Evolutionary conservation across 2,888 invertebrate species (phyloP).

Genomic region (Imbricaverruca yamaguchii): DNA sequence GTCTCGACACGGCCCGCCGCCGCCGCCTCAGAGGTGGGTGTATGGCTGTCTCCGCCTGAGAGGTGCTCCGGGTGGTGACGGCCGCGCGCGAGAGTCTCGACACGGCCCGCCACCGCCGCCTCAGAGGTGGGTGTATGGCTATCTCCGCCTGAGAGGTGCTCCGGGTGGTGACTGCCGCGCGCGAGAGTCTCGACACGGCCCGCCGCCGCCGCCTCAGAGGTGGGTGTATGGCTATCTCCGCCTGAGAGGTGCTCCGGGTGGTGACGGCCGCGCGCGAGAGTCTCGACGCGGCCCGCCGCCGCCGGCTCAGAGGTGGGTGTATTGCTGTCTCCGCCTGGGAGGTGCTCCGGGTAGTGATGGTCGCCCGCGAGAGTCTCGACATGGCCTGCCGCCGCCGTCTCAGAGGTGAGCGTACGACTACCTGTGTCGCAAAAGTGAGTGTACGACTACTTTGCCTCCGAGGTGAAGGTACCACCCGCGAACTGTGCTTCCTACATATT

Average conservation of each 20-base stretch:
- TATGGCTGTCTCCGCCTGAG: slow-evolving; percentile 39
- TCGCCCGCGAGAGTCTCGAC: slow-evolving; percentile 38
- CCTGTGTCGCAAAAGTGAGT: no score
- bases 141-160: no score
- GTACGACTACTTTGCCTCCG: no score
- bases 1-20: slow-evolving; percentile 55
- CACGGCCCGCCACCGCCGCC: slow-evolving; percentile 49
- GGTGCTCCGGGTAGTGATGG: no score
- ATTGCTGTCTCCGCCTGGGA: no score
- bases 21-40: slow-evolving; percentile 51
- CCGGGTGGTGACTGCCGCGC: slow-evolving; percentile 74
- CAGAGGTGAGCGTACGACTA: no score
- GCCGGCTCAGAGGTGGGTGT: slow-evolving; percentile 49
- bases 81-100: slow-evolving; percentile 71
- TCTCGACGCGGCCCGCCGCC: slow-evolving; percentile 54
- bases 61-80: slow-evolving; percentile 71
- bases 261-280: slow-evolving; percentile 74
- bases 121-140: slow-evolving; percentile 51
- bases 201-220: slow-evolving; percentile 50
- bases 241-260: no score
- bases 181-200: slow-evolving; percentile 60
- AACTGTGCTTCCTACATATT: no score
- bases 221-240: no score
- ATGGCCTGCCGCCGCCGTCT: no score
- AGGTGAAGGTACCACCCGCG: no score